Evolutionary conservation across 2,888 invertebrate species (phyloP).

Genomic region (Lasioglossum malachurum): DNA sequence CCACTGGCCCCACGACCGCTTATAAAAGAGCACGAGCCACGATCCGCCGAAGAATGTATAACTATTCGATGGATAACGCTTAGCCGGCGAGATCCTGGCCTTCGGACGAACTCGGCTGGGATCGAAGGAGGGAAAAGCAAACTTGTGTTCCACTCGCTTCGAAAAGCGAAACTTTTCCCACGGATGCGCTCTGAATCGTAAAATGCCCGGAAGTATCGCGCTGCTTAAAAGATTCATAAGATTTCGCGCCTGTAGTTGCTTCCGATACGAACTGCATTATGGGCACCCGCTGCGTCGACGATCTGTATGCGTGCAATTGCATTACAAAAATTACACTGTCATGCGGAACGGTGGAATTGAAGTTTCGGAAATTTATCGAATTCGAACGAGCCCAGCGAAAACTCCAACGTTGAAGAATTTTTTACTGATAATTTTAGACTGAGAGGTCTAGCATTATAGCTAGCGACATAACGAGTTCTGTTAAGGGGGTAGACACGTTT

Average conservation of each 20-base stretch:
- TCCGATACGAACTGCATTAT: neutral
- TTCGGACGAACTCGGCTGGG: neutral
- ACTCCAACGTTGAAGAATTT: neutral
- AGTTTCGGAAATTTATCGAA: neutral
- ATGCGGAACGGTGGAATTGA: neutral
- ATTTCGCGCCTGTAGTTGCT: neutral
- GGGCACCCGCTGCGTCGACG: neutral
- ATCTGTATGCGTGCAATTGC: neutral
- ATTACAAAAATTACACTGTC: neutral
- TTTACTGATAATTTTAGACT: too few relatives aligned
- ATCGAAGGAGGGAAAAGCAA: slow-evolving; percentile 31
- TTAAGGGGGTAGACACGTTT: neutral
- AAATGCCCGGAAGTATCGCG: neutral
- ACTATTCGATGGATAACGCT: slow-evolving; percentile 19
- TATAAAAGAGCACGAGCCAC: neutral
- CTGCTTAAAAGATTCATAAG: slow-evolving; percentile 7
- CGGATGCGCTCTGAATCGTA: slow-evolving; percentile 6
- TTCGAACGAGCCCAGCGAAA: neutral
- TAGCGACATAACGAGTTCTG: neutral
- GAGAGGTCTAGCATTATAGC: neutral
- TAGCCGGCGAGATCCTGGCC: neutral
- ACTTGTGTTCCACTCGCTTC: slow-evolving; percentile 28
- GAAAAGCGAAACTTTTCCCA: slow-evolving; percentile 31
- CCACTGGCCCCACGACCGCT: neutral
- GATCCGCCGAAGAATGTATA: slow-evolving; percentile 17